Evolutionary conservation across 2,888 invertebrate species (phyloP), one percentile per base, ranked within the genome.

Genomic region (Caenorhabditis doughertyi): DNA sequence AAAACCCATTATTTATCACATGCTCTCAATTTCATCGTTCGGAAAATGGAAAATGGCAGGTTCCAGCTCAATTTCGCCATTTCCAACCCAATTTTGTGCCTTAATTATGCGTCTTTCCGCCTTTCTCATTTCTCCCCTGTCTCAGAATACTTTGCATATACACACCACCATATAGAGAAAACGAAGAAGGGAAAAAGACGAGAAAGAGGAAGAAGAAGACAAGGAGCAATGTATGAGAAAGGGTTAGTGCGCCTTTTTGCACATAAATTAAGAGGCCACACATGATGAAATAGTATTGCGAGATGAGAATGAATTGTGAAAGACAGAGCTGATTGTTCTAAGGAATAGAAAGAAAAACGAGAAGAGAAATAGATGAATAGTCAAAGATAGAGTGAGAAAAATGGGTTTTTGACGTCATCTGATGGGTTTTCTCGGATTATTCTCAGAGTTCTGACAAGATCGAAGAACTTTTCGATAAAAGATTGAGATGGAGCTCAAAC

Each of bases 231-330:
- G 64, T 39, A 65, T 65, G 55, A 65, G 65, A 58, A 42, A 35
- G 60, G 51, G 58, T 76, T 76, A 58, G 58, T 51, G 67, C 67
- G 39, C 35, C 42, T 76, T 76, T n/a, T 68, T 67, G 76, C 76
- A 58, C 67, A 76, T 76, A 76, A 76, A 76, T 76, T 76, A 76
- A 68, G 67, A 67, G 76, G 67, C 76, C 76, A 68, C 76, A 76
- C 67, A 76, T 68, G 76, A 76, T 76, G 76, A 68, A 76, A 76
- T 67, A 60, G 67, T 29, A 39, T 39, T 35, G 58, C 29, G 58
- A 39, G 7, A 56, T 47, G 53, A n/a, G n/a, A n/a, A 73, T 27
- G 55, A 25, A 39, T 55, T n/a, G 27, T 8, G 16, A 21, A n/a
- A 32, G 49, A n/a, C n/a, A 25, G 39, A 13, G n/a, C 9, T 9